A percentile compares a stretch with the other conserved stretches of the same genome.
Evolutionary conservation across 1,140 invertebrate genomes (phyloP).

Genomic region (Cryptotermes secundus): DNA sequence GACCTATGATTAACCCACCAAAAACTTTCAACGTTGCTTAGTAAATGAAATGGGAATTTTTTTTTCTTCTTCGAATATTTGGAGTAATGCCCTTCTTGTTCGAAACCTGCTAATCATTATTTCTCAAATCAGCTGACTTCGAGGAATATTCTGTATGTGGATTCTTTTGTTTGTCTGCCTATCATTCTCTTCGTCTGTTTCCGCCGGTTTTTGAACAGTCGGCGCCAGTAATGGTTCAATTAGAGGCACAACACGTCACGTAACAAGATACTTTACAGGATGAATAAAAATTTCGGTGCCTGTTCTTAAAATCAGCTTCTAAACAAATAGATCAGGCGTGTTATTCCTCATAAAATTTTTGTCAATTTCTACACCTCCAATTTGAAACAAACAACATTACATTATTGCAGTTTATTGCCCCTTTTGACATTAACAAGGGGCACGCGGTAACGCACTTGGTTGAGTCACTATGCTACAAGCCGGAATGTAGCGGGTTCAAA

Average conservation of each 20-base stretch:
- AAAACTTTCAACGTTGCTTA: too few relatives aligned
- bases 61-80: too few relatives aligned
- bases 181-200: neutral
- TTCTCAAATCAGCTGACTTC: neutral
- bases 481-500: too few relatives aligned
- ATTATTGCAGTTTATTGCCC: neutral
- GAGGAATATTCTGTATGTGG: neutral
- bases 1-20: too few relatives aligned
- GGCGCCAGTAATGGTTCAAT: neutral
- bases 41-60: too few relatives aligned
- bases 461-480: too few relatives aligned
- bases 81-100: too few relatives aligned
- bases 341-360: neutral
- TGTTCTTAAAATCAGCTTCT: neutral
- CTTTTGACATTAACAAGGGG: neutral
- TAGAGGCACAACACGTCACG: neutral
- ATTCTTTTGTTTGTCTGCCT: neutral
- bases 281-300: neutral
- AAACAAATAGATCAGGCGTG: neutral
- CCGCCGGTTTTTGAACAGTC: neutral
- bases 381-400: neutral
- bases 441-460: too few relatives aligned
- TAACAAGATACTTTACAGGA: neutral
- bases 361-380: neutral
- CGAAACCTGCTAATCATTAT: neutral